These are phyloP conservation scores for Gambelia wislizenii DNA, from an alignment of 2,797 vertebrate genomes.

Conservation along the genomic window DNA sequence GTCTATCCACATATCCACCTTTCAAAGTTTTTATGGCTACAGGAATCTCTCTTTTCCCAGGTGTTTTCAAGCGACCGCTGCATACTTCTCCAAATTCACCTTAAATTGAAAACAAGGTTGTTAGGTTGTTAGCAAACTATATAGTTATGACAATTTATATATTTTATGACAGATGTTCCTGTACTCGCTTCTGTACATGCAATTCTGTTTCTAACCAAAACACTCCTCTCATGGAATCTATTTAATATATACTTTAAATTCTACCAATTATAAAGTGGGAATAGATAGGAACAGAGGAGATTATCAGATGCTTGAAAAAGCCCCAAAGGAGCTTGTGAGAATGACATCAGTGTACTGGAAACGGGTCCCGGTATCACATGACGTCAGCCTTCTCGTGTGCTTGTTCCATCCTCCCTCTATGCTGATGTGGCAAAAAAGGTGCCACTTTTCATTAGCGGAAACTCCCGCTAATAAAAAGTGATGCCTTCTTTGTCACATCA, in stretches of 20 bases:
- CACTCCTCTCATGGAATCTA: background rate
- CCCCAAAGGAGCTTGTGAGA: too few species aligned
- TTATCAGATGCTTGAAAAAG: too few species aligned
- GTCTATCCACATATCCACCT: slow-evolving; percentile 92
- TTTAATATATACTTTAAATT: background rate
- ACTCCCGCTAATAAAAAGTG: too few species aligned
- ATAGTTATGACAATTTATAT: background rate
- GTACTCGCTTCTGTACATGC: background rate
- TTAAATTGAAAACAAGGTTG: slow-evolving; percentile 67
- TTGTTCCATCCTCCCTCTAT: too few species aligned
- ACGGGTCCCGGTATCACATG: too few species aligned
- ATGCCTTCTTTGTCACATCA: too few species aligned
- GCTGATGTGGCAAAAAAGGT: too few species aligned
- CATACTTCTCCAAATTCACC: slow-evolving; percentile 99
- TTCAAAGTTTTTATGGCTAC: slow-evolving; percentile 99
- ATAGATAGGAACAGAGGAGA: background rate
- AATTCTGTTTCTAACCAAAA: background rate
- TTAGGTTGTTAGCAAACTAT: slow-evolving; percentile 30
- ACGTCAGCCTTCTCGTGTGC: too few species aligned
- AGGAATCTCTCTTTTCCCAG: slow-evolving; percentile 91
- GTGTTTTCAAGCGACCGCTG: slow-evolving; percentile 91
- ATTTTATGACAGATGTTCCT: background rate
- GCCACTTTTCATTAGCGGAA: too few species aligned
- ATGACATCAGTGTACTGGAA: too few species aligned
- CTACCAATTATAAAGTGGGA: background rate